phyloP scores from a whole-genome alignment of 2,113 vertebrate species.

The Asarcornis scutulata region DNA sequence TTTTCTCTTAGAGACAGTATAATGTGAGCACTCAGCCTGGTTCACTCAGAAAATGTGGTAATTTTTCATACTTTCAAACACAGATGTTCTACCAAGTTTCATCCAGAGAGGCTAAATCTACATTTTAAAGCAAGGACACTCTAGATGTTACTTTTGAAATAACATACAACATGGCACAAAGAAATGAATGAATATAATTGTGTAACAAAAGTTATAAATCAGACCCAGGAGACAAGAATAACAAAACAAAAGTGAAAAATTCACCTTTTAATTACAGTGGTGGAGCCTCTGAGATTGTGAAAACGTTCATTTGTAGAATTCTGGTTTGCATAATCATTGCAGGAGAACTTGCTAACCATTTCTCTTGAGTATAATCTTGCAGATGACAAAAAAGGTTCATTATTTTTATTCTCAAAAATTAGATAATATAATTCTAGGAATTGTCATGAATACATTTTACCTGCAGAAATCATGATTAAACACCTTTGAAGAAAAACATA shows the following conservation, averaged over 20 bases:
- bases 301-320: slow-evolving; percentile 74
- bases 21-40: slow-evolving; percentile 66
- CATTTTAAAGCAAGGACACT: slow-evolving; percentile 85
- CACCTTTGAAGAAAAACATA: slow-evolving; percentile 30
- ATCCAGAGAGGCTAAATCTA: slow-evolving; percentile 81
- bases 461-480: slow-evolving; percentile 1
- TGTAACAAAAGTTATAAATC: slow-evolving; percentile 77
- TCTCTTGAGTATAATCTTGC: slow-evolving; percentile 59
- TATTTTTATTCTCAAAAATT: slow-evolving; percentile 47
- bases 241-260: slow-evolving; percentile 76
- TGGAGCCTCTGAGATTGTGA: slow-evolving; percentile 67
- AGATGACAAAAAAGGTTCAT: slow-evolving; percentile 14
- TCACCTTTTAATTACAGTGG: slow-evolving; percentile 76
- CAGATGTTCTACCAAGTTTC: slow-evolving; percentile 67
- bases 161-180: slow-evolving; percentile 74
- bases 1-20: slow-evolving; percentile 67
- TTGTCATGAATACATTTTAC: slow-evolving; percentile 39
- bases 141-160: slow-evolving; percentile 82
- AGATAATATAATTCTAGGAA: slow-evolving; percentile 40
- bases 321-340: slow-evolving; percentile 52
- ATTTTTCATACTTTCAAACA: slow-evolving; percentile 70
- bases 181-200: slow-evolving; percentile 81
- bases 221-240: slow-evolving; percentile 73
- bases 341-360: slow-evolving; percentile 48
- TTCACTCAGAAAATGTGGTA: slow-evolving; percentile 63